Conservation (phyloP, 2,113 vertebrate genomes). For the Loxodonta africana region DNA sequence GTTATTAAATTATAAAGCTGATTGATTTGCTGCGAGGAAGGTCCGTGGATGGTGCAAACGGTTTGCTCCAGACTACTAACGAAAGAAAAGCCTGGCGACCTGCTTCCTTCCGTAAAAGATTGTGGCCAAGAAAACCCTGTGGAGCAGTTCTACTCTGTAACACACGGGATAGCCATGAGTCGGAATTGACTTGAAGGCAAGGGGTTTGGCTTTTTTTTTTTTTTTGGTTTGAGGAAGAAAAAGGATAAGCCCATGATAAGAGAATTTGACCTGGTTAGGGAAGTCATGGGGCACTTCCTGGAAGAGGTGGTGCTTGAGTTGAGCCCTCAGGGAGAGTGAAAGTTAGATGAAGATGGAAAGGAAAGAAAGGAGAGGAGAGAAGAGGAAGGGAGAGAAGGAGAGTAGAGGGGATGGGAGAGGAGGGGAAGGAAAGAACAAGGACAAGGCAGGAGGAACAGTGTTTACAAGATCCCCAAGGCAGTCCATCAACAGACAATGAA, state of each 20-base stretch:
- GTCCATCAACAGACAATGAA: neutral
- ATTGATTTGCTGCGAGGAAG: neutral
- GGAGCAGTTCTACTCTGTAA: neutral
- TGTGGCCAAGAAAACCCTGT: neutral
- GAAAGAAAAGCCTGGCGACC: neutral
- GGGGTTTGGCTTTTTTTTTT: neutral
- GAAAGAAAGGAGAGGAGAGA: neutral
- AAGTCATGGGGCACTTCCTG: neutral
- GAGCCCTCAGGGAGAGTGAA: neutral
- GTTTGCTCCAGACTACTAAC: no score
- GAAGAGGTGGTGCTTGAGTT: neutral
- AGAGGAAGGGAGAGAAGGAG: neutral
- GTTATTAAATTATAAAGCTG: neutral
- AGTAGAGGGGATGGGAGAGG: neutral
- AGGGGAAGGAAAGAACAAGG: neutral
- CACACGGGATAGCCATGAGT: neutral
- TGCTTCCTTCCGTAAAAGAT: neutral
- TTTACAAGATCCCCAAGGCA: neutral
- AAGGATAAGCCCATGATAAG: no score
- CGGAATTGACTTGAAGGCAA: neutral
- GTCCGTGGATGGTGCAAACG: no score
- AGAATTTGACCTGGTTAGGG: neutral
- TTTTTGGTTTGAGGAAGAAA: neutral
- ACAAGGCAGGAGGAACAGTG: neutral
- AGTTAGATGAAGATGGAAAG: neutral